A percentile compares a stretch with the other conserved stretches of the same genome.
Conservation (phyloP, 2,888 invertebrate species). For the Amblyjoppa fuscipennis region DNA sequence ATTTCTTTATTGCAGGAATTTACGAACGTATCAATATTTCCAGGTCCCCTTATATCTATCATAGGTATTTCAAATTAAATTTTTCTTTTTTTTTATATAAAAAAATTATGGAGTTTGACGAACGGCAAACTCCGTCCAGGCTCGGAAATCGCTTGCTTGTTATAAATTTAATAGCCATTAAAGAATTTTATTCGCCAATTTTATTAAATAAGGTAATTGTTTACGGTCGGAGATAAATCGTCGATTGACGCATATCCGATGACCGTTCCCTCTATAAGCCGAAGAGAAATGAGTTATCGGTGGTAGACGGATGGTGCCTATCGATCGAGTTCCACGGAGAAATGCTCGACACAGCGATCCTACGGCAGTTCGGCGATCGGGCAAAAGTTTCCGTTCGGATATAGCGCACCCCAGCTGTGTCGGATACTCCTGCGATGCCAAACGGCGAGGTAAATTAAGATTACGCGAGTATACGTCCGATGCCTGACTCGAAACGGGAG, state of each 20-base stretch:
- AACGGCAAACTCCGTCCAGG: background rate
- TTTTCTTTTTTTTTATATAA: no score
- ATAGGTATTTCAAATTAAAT: no score
- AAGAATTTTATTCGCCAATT: no score
- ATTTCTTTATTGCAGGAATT: slow-evolving; percentile 4
- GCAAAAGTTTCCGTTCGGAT: slow-evolving; percentile 37
- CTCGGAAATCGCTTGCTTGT: no score
- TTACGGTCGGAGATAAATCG: slow-evolving; percentile 52
- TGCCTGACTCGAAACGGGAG: slow-evolving; percentile 76
- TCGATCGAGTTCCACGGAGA: slow-evolving; percentile 21
- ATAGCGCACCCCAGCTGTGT: slow-evolving; percentile 20
- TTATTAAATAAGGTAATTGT: no score
- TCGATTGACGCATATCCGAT: slow-evolving; percentile 46
- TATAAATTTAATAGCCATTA: no score
- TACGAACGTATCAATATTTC: background rate
- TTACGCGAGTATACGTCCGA: slow-evolving; percentile 77
- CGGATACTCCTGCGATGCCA: slow-evolving; percentile 63
- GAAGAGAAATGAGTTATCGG: slow-evolving; percentile 51
- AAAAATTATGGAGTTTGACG: background rate
- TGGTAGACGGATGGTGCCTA: slow-evolving; percentile 51
- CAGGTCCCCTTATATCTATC: no score
- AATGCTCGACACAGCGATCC: background rate
- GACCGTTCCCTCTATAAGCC: slow-evolving; percentile 39
- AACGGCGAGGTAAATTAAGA: slow-evolving; percentile 76
- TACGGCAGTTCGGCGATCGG: slow-evolving; percentile 29